phyloP scores from a whole-genome alignment of 2,797 vertebrate species.

The Labroides dimidiatus region DNA sequence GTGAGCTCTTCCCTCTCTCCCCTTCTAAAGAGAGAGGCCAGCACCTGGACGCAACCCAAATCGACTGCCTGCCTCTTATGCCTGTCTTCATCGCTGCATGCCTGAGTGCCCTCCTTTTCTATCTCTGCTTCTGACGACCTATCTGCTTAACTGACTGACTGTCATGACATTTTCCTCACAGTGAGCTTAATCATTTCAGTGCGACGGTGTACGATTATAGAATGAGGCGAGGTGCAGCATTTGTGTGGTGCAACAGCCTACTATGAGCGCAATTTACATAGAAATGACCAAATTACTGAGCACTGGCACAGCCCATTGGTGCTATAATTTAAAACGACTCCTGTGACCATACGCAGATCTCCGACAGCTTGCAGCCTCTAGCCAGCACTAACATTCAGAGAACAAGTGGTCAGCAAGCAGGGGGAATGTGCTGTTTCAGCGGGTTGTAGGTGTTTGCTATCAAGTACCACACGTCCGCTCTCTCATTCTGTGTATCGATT shows the following conservation, averaged over 20 bases:
- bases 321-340: constrained; percentile 76
- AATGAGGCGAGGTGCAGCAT: constrained; percentile 43
- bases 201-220: constrained; percentile 52
- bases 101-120: constrained; percentile 42
- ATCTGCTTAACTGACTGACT: constrained; percentile 66
- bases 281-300: constrained; percentile 81
- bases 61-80: constrained; percentile 42
- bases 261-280: constrained; percentile 80
- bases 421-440: constrained; percentile 79
- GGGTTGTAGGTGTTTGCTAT: constrained; percentile 75
- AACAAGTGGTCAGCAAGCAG: constrained; percentile 65
- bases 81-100: constrained; percentile 46
- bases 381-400: constrained; percentile 67
- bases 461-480: constrained; percentile 68
- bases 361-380: constrained; percentile 55
- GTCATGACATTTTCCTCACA: constrained; percentile 61
- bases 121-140: constrained; percentile 35
- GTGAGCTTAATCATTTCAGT: constrained; percentile 66
- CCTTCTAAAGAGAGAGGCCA: constrained; percentile 36
- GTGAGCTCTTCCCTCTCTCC: constrained; percentile 47
- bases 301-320: constrained; percentile 49
- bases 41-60: constrained; percentile 70
- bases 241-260: constrained; percentile 59
- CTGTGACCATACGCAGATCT: constrained; percentile 44
- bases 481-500: constrained; percentile 75